Evolutionary conservation across 2,797 vertebrate genomes (phyloP).

Genomic region (Varecia variegata): DNA sequence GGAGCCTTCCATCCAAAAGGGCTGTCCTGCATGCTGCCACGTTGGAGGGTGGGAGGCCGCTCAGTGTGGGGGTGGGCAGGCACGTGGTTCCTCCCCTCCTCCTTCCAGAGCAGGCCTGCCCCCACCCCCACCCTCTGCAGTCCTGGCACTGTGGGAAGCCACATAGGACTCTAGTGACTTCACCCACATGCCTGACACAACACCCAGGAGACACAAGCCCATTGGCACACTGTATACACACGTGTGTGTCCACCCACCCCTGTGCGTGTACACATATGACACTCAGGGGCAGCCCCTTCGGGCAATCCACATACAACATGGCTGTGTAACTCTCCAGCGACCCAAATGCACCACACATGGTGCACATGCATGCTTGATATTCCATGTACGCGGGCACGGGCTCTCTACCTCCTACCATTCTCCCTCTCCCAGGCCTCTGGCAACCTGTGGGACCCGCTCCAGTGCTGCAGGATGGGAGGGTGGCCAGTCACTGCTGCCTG

Average conservation of each 20-base stretch:
- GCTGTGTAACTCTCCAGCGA: not conserved
- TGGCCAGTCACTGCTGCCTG: too few species aligned
- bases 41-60: not conserved
- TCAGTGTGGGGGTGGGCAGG: fast-evolving
- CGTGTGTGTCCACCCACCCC: not conserved
- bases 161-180: not conserved
- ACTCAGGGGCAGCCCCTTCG: not conserved
- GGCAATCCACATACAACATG: fast-evolving
- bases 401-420: not conserved
- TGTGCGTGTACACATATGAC: not conserved
- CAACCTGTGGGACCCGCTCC: not conserved
- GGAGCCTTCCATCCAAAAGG: not conserved
- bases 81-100: not conserved
- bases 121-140: not conserved
- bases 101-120: not conserved
- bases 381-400: too few species aligned
- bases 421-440: not conserved
- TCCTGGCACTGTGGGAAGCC: not conserved
- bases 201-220: not conserved
- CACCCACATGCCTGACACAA: not conserved
- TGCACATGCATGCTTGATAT: fast-evolving
- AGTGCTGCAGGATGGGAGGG: not conserved
- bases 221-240: not conserved
- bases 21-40: not conserved
- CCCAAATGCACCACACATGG: too few species aligned